A percentile compares a stretch with the other conserved stretches of the same genome.
Evolutionary conservation across 2,113 vertebrate species (phyloP).

Genomic region (Gavialis gangeticus): DNA sequence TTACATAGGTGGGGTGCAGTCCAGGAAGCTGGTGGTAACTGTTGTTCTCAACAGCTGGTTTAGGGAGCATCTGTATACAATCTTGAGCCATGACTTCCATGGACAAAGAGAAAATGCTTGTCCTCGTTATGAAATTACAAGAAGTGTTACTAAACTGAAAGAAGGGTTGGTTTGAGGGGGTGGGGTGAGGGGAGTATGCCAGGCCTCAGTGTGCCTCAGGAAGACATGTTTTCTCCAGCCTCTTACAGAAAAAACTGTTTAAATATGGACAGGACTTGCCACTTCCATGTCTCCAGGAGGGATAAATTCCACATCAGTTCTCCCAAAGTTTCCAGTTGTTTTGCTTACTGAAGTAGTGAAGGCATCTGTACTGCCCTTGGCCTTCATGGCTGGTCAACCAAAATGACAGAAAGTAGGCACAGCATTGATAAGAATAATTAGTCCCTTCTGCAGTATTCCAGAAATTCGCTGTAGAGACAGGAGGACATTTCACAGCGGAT

Average conservation of each 20-base stretch:
- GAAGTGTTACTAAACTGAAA: not conserved
- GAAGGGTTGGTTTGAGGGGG: too few relatives aligned
- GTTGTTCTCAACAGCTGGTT: not conserved
- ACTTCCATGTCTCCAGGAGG: not conserved
- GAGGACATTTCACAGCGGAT: not conserved
- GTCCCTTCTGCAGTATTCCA: not conserved
- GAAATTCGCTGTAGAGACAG: not conserved
- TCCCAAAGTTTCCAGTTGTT: not conserved
- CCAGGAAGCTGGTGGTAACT: not conserved
- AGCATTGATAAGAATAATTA: not conserved
- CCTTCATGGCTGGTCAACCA: not conserved
- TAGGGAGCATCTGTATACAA: too few relatives aligned
- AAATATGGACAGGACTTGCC: rapidly evolving
- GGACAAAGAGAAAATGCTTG: not conserved
- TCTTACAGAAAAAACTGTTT: not conserved
- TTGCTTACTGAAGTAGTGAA: rapidly evolving
- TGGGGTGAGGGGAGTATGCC: rapidly evolving
- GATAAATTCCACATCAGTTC: not conserved
- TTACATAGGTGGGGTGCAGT: not conserved
- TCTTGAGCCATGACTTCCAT: too few relatives aligned
- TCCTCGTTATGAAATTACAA: not conserved
- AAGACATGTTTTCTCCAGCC: not conserved
- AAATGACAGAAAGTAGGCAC: not conserved
- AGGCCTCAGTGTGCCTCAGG: not conserved
- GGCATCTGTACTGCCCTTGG: not conserved